Evolutionary conservation across 2,113 vertebrate genomes (phyloP), one percentile per base, ranked within the genome.

Genomic region (Varanus salvator): DNA sequence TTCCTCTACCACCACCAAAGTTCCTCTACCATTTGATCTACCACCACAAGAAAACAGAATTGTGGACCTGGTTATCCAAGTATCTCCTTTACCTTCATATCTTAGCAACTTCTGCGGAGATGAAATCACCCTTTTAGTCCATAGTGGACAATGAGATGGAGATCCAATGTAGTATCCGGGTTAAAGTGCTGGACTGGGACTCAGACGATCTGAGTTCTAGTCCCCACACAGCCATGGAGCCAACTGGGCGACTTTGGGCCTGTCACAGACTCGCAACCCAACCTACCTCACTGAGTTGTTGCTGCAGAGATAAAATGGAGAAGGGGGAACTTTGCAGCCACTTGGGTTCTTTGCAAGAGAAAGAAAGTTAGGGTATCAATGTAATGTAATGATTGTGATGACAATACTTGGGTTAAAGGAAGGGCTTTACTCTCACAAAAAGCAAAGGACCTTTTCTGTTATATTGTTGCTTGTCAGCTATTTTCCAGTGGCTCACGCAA

Each of bases 11-110:
- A 44, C 38, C 38, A 44, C 38, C 38, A 44, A 44, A 44, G 38
- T 44, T 44, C 38, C 38, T 44, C 38, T 44, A 44, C 38, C 38
- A 44, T 44, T 93, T 44, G 89, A 92, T 96, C 93, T 95, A 85
- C 90, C 52, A 87, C 87, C 83, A 44, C 93, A 94, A 93, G 87
- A 95, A 92, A 97, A 92, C 93, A 92, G 85, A 60, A 0, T 0
- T 81, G 85, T 83, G 90, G 94, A 93, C 82, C 0, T 0, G 68
- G 17, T 89, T 90, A 92, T 92, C 78, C 87, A 86, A 92, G 90
- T 90, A 92, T 93, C 93, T 94, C 93, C 94, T 93, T 95, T 94
- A 94, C 91, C 92, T 94, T 94, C 94, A 91, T 90, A 91, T 93
- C 91, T 84, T 48, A 71, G 85, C 93, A 52, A 89, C 90, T 94